Conservation (phyloP, 2,113 vertebrate species). For the Bubo scandiacus region DNA sequence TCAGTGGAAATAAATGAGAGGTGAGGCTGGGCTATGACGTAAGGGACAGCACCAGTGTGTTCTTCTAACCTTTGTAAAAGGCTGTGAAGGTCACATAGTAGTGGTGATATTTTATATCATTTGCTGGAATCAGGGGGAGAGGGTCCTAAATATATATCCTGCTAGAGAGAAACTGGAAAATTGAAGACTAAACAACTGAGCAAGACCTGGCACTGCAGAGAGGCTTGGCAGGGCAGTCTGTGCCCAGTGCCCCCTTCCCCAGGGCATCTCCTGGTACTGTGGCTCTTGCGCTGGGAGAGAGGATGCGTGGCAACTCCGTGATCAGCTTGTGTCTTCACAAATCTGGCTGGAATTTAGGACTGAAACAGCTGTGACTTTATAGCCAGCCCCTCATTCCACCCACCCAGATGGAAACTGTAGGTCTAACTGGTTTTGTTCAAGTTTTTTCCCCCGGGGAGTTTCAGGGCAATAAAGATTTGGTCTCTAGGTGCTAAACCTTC, state of each 20-base stretch:
- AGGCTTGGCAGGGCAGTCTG: background rate
- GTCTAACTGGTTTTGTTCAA: background rate
- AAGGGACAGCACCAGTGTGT: background rate
- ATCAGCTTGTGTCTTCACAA: background rate
- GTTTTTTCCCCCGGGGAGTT: background rate
- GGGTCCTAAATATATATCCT: background rate
- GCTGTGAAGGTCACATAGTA: background rate
- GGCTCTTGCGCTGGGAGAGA: background rate
- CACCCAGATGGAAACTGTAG: background rate
- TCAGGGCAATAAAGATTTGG: background rate
- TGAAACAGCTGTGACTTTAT: background rate
- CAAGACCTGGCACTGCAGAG: background rate
- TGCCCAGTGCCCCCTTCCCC: background rate
- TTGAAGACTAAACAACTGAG: background rate
- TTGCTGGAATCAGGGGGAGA: background rate
- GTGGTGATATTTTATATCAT: background rate
- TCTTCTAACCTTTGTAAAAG: background rate
- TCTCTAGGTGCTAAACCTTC: background rate
- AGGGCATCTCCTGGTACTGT: background rate
- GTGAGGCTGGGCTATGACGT: background rate
- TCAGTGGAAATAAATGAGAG: background rate
- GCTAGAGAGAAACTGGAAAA: background rate
- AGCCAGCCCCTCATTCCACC: background rate
- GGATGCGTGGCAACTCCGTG: accelerated
- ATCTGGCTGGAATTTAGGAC: background rate